Evolutionary conservation across 2,888 invertebrate species (phyloP), one percentile per base, ranked within the genome.

Genomic region (Acleris sparsana): DNA sequence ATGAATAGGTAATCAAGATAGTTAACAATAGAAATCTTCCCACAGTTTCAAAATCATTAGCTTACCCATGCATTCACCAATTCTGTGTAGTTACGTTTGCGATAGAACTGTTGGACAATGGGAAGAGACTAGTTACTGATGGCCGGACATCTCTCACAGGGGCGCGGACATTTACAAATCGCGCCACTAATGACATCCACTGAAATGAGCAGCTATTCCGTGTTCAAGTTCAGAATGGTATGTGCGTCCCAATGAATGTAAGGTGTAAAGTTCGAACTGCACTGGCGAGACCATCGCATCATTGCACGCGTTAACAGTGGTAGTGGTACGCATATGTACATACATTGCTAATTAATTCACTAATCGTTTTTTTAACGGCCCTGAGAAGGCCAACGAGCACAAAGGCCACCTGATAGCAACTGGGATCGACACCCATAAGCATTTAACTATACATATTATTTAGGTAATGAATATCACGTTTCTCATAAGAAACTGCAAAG

Each of bases 131-230:
- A 59, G 67, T 77, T 71, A 82, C 73, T 65, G 75, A 85, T 83
- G 73, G 75, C 75, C 58, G 69, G 71, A 68, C 80, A 81, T 84
- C 80, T 77, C 78, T 85, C 82, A 79, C 78, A 66, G 72, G 69
- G 74, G 72, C 72, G 64, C 64, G 63, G 69, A 71, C 76, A 84
- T 83, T 80, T 80, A 77, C 80, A 80, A 82, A 78, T 74, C 67
- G 56, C 67, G 64, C 73, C 68, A 71, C 77, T 83, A 85, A 86
- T 82, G 81, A 81, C 79, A 73, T 75, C 77, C 70, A 73, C 73
- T 72, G 72, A 77, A 71, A 70, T 69, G 67, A 67, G 75, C 75
- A 39, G 44, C 55, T 51, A 65, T 61, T 78, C 71, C 69, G 75
- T 73, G 76, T 80, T 80, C 80, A 1, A 6, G 77, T 71, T 61